Evolutionary conservation across 2,888 invertebrate genomes (phyloP).

Genomic region (Ophonus ardosiacus): DNA sequence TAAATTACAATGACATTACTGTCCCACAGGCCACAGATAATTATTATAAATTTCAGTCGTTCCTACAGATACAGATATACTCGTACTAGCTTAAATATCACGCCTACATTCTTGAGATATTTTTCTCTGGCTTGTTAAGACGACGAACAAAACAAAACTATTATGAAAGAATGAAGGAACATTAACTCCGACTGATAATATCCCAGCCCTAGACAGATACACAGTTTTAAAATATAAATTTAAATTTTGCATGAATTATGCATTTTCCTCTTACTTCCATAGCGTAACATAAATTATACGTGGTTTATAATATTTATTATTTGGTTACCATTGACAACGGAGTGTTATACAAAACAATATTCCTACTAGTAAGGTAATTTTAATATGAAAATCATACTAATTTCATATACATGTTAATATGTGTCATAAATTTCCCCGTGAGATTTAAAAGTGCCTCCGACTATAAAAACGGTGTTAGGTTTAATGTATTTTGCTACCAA

Average conservation of each 20-base stretch:
- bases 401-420: too few species aligned
- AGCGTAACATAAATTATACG: too few species aligned
- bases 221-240: background rate
- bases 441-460: too few species aligned
- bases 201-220: background rate
- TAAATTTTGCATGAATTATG: background rate
- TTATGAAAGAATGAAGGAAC: background rate
- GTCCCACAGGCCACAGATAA: conserved; percentile 31
- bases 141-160: background rate
- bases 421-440: too few species aligned
- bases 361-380: too few species aligned
- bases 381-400: too few species aligned
- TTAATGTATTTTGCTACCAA: too few species aligned
- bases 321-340: too few species aligned
- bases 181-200: background rate
- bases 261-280: too few species aligned
- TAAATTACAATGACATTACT: conserved; percentile 41
- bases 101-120: background rate
- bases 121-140: background rate
- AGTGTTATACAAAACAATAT: too few species aligned
- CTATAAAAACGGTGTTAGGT: too few species aligned
- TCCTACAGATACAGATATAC: background rate
- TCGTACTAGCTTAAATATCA: background rate
- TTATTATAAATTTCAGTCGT: conserved; percentile 28
- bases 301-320: too few species aligned